Conservation (phyloP, 2,797 vertebrate species). For the Ataeniobius toweri region DNA sequence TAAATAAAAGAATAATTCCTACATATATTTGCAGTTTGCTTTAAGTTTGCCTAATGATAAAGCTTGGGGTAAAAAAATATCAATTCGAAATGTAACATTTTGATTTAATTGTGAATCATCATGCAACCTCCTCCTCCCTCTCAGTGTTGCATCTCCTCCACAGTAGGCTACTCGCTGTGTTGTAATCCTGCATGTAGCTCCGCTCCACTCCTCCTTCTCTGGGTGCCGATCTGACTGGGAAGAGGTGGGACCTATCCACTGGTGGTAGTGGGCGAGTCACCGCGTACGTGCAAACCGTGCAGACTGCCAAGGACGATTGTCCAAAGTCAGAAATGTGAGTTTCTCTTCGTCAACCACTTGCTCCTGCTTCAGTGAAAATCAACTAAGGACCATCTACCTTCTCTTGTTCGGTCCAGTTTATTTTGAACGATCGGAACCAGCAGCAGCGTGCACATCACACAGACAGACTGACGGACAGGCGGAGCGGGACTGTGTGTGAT, state of each 20-base stretch:
- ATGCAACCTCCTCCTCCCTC: not conserved
- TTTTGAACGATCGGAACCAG: not conserved
- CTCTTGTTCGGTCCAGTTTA: not conserved
- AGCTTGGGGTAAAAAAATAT: not conserved
- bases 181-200: constrained; percentile 46
- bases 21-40: not conserved
- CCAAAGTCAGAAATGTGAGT: constrained; percentile 7
- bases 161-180: not conserved
- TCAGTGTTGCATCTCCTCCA: not conserved
- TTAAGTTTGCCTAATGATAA: not conserved
- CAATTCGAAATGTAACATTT: not conserved
- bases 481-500: constrained; percentile 47
- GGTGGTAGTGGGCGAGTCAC: constrained; percentile 50
- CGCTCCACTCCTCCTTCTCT: constrained; percentile 39
- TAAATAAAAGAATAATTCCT: not conserved
- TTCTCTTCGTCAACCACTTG: not conserved
- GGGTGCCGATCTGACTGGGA: constrained; percentile 40
- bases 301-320: constrained; percentile 18
- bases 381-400: not conserved
- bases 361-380: not conserved
- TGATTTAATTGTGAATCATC: not conserved
- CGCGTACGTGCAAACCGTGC: constrained; percentile 64
- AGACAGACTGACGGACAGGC: not conserved
- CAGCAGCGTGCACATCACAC: not conserved
- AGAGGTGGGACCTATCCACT: constrained; percentile 64